Percentiles rank a stretch among this genome's conserved stretches.
These are phyloP conservation scores for Leucophenga varia DNA, from an alignment of 1,140 invertebrate species.

Conservation along the genomic window DNA sequence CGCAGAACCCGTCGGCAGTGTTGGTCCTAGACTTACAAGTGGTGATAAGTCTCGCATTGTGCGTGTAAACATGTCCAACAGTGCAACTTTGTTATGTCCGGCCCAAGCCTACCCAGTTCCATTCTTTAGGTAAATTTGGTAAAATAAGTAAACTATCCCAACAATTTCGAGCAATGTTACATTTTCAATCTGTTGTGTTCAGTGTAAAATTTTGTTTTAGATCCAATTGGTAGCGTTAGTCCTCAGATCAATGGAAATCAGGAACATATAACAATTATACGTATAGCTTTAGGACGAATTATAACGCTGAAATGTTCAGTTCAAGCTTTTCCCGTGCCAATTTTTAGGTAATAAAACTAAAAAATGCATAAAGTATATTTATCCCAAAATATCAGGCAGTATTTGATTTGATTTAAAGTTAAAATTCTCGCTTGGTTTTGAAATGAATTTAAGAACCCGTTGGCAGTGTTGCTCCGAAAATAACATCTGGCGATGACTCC, in stretches of 20 bases:
- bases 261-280: constrained; percentile 36
- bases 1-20: constrained; percentile 71
- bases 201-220: constrained; percentile 39
- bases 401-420: background rate
- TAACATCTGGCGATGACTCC: constrained; percentile 58
- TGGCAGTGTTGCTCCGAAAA: constrained; percentile 63
- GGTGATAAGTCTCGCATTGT: constrained; percentile 53
- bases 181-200: background rate
- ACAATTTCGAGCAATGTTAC: too few species aligned
- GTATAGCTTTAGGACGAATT: constrained; percentile 50
- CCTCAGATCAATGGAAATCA: constrained; percentile 59
- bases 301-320: constrained; percentile 64
- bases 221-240: constrained; percentile 64
- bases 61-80: constrained; percentile 23
- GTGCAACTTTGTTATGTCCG: constrained; percentile 63
- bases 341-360: constrained; percentile 64
- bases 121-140: constrained; percentile 64
- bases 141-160: background rate
- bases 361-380: too few species aligned
- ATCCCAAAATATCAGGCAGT: constrained; percentile 27
- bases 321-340: constrained; percentile 68
- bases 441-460: constrained; percentile 60
- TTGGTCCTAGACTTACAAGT: constrained; percentile 64
- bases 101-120: constrained; percentile 70
- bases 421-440: background rate